Conservation (phyloP, 2,113 vertebrate species). For the Callionymus lyra region DNA sequence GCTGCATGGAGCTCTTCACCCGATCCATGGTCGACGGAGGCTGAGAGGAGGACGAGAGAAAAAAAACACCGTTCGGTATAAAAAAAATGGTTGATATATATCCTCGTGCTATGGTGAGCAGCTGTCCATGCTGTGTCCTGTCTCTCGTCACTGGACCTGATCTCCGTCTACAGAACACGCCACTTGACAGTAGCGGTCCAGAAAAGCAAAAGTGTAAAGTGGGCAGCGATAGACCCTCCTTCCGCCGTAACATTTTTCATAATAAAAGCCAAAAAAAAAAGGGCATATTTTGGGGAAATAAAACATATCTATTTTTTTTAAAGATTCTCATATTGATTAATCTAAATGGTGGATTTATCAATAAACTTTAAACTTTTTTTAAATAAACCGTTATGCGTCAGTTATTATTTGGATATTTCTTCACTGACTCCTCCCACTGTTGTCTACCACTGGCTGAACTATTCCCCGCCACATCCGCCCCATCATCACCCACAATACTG, state of each 20-base stretch:
- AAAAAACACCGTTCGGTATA: slow-evolving; percentile 1
- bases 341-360: no score
- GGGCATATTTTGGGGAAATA: no score
- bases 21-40: slow-evolving; percentile 70
- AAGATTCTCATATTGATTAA: no score
- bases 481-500: no score
- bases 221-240: accelerated
- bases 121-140: slow-evolving; percentile 36
- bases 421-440: no score
- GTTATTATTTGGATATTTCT: no score
- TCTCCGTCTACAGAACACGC: slow-evolving; percentile 41
- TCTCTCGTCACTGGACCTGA: slow-evolving; percentile 39
- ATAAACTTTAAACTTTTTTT: no score
- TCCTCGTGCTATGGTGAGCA: slow-evolving; percentile 30
- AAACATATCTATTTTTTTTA: no score
- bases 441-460: no score
- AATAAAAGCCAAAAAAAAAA: slow-evolving; percentile 18
- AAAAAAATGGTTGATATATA: slow-evolving; percentile 4
- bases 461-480: no score
- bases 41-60: neutral
- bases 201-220: neutral
- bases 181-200: slow-evolving; percentile 41
- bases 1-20: slow-evolving; percentile 82
- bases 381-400: no score
- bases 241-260: slow-evolving; percentile 19